phyloP scores from a whole-genome alignment of 1,140 invertebrate species.

The Philaenus spumarius region DNA sequence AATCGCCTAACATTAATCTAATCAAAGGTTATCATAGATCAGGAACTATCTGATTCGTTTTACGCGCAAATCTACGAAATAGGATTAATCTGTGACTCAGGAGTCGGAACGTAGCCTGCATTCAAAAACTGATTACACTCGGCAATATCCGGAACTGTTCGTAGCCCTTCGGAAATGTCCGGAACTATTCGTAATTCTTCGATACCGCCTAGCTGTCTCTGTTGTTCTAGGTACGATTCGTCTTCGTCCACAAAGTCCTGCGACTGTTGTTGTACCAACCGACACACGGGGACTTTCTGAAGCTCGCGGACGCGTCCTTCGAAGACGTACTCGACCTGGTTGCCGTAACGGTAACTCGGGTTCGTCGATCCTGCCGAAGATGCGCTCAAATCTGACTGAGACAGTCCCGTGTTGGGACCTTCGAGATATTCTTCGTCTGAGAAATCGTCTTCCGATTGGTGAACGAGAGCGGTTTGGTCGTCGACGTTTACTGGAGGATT shows the following conservation, averaged over 20 bases:
- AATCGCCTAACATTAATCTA: too few relatives aligned
- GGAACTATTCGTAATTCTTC: neutral
- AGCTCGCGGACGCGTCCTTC: constrained; percentile 45
- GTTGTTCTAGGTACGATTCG: constrained; percentile 2
- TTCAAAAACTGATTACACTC: too few relatives aligned
- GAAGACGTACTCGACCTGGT: constrained; percentile 57
- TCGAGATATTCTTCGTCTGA: constrained; percentile 33
- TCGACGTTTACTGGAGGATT: constrained; percentile 10
- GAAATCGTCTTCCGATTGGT: constrained; percentile 43
- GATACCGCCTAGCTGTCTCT: neutral
- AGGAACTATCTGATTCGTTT: too few relatives aligned
- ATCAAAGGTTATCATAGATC: too few relatives aligned
- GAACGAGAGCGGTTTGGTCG: constrained; percentile 34
- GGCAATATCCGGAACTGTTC: neutral
- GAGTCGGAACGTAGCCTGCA: too few relatives aligned
- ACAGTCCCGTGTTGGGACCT: constrained; percentile 50
- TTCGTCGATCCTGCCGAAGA: constrained; percentile 59
- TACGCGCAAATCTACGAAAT: too few relatives aligned
- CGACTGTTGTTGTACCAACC: neutral
- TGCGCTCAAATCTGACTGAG: constrained; percentile 66
- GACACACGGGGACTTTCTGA: neutral
- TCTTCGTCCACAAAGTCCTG: constrained; percentile 10
- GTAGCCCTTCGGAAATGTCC: neutral
- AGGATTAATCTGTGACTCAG: too few relatives aligned
- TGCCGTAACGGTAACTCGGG: constrained; percentile 66